Conservation (phyloP, 2,797 vertebrate genomes). For the Taenioides sp. region DNA sequence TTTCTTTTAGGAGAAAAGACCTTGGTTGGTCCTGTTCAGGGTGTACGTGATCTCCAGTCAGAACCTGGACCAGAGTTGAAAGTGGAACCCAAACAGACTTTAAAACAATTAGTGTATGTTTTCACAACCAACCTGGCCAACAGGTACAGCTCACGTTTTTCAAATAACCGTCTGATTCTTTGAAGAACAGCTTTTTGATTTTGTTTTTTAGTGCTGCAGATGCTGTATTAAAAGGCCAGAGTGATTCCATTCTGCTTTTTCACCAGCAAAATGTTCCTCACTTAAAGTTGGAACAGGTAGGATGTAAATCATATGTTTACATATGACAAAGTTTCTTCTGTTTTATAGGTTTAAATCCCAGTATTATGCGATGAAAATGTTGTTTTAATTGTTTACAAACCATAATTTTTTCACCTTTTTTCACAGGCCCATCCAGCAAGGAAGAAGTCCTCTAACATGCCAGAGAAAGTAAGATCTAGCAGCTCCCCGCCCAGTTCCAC, state of each 20-base stretch:
- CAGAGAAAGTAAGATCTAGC: slow-evolving; percentile 83
- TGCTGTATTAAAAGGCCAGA: slow-evolving; percentile 92
- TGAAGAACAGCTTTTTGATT: neutral
- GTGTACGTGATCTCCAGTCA: slow-evolving; percentile 81
- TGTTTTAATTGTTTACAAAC: neutral
- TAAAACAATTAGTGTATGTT: slow-evolving; percentile 91
- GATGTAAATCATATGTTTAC: slow-evolving; percentile 17
- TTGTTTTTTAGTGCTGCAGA: slow-evolving; percentile 85
- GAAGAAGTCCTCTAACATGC: slow-evolving; percentile 84
- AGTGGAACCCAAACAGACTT: slow-evolving; percentile 74
- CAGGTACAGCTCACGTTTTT: slow-evolving; percentile 79
- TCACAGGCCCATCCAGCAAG: slow-evolving; percentile 65
- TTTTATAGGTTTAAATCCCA: slow-evolving; percentile 22
- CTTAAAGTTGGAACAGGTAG: slow-evolving; percentile 92
- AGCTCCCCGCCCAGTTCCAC: slow-evolving; percentile 83
- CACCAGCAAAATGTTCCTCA: slow-evolving; percentile 95
- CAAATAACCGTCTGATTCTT: neutral
- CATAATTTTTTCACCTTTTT: neutral
- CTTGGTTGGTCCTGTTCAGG: slow-evolving; percentile 79
- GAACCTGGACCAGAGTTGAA: slow-evolving; percentile 66
- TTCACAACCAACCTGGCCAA: slow-evolving; percentile 96
- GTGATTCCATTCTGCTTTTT: slow-evolving; percentile 93
- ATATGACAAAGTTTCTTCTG: slow-evolving; percentile 54
- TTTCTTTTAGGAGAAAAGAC: slow-evolving; percentile 79
- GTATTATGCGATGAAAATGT: neutral